Evolutionary conservation across 2,113 vertebrate genomes (phyloP).

Genomic region (Siphamia tubifer): DNA sequence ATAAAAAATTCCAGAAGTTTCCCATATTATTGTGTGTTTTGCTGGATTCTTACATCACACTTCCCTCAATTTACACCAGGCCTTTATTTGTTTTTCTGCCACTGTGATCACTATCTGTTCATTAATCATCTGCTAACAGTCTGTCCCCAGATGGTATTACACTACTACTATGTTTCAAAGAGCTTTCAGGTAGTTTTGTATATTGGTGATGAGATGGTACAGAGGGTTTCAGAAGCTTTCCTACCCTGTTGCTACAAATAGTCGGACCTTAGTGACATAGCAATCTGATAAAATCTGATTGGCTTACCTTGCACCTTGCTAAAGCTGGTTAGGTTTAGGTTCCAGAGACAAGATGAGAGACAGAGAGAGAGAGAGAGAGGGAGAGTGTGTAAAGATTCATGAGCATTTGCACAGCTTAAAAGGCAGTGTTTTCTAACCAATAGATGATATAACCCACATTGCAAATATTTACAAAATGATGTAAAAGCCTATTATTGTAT

Average conservation of each 20-base stretch:
- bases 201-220: neutral
- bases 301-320: conserved; percentile 42
- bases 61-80: too few relatives aligned
- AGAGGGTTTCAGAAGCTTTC: neutral
- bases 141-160: too few relatives aligned
- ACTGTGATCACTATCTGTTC: too few relatives aligned
- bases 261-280: conserved; percentile 7
- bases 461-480: too few relatives aligned
- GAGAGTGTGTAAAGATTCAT: neutral
- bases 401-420: conserved; percentile 8
- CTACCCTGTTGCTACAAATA: neutral
- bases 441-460: too few relatives aligned
- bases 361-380: neutral
- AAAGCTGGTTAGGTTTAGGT: conserved; percentile 56
- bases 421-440: neutral
- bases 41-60: neutral
- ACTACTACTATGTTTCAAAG: too few relatives aligned
- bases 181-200: too few relatives aligned
- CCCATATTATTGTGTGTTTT: neutral
- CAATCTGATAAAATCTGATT: conserved; percentile 53
- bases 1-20: too few relatives aligned
- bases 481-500: too few relatives aligned
- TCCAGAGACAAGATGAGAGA: neutral
- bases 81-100: too few relatives aligned
- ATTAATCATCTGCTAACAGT: too few relatives aligned